These are phyloP conservation scores for Cotesia vestalis DNA, from an alignment of 1,140 invertebrate species.

Conservation along the genomic window DNA sequence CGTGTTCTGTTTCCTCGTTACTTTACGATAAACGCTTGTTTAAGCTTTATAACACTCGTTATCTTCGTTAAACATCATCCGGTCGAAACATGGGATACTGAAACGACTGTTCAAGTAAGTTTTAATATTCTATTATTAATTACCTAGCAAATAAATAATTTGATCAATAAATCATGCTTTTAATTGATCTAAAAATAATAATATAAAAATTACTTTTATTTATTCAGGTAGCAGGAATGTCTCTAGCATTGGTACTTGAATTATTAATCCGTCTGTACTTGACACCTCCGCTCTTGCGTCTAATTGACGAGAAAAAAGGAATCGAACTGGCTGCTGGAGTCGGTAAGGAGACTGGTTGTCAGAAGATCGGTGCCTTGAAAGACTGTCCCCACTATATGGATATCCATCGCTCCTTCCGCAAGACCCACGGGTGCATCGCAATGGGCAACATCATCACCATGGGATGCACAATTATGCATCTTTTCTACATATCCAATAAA, in stretches of 20 bases:
- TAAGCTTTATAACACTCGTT: constrained; percentile 78
- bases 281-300: constrained; percentile 71
- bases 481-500: constrained; percentile 75
- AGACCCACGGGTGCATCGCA: constrained; percentile 74
- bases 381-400: constrained; percentile 77
- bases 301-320: constrained; percentile 74
- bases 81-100: constrained; percentile 55
- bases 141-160: too few relatives aligned
- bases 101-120: constrained; percentile 64
- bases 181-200: not conserved
- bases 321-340: constrained; percentile 77
- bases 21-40: constrained; percentile 78
- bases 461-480: constrained; percentile 75
- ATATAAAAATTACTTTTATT: constrained; percentile 39
- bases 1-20: constrained; percentile 86
- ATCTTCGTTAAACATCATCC: constrained; percentile 72
- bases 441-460: constrained; percentile 78
- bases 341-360: constrained; percentile 76
- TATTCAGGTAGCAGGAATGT: constrained; percentile 72
- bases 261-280: constrained; percentile 75
- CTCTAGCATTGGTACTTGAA: constrained; percentile 75
- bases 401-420: constrained; percentile 74
- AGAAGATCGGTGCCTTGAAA: constrained; percentile 72
- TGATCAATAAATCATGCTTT: not conserved
- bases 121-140: not conserved